Base-by-base conservation (phyloP, 1,140 invertebrate genomes). In the Chrysomallon squamiferum region DNA sequence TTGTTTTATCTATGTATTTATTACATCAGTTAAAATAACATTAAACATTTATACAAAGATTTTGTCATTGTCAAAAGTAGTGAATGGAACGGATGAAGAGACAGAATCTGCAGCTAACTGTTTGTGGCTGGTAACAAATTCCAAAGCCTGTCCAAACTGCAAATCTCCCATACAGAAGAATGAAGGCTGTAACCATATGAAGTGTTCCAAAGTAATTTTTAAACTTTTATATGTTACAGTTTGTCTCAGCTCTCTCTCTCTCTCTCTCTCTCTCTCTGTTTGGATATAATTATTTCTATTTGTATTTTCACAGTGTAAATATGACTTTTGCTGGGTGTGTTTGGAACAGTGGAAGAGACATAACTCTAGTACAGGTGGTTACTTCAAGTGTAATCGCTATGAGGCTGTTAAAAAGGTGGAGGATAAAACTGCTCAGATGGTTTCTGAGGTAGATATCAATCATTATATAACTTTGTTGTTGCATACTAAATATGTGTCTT, bases 151-250 rank as follows among this genome's bases (percentile, higher is more conserved):
- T 82, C 84, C 85, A 25, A 91, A 91, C 76, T 92, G 91, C 79
- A 89, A 90, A 71, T 90, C 89, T 66, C 91, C 91, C 7, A 92
- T 92, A 69, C 91, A 92, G 83, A 92, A 92, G 76, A 92, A 91
- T 79, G 91, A 92, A 83, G 91, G 91, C 0, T 92, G 91, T 79
- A 92, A 92, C 80, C 91, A 92, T 74, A 92, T 92, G 89, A 91
- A 91, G 74, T 92, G 91, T 81, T 90, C 89, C 22, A 92, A 92
- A 86, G 90, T 90, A 82, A 76, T 60, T 60, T 13, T 20, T 22
- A 4, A 20, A 20, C 13, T 29, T 56, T 27, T 56, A 4, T 20
- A 29, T 56, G 15, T 56, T n/a, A n/a, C 6, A 43, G 41, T 43
- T 43, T 9, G 41, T 43, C 41, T 43, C n/a, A 11, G n/a, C 41